Evolutionary conservation across 2,888 invertebrate species (phyloP).

Genomic region (Hanleya hanleyi): DNA sequence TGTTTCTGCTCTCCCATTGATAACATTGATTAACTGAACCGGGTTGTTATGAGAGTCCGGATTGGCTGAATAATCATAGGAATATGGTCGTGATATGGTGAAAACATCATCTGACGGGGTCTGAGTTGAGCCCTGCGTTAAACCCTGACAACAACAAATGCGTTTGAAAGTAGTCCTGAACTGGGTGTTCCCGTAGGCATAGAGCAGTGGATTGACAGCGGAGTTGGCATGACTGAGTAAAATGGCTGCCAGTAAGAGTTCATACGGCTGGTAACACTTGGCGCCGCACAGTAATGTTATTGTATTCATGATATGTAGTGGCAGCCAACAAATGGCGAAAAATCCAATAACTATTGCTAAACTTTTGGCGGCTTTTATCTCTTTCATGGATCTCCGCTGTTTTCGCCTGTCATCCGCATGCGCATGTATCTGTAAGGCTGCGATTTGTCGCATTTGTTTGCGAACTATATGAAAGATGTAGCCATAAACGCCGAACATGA

Average conservation of each 20-base stretch:
- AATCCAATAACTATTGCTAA: conserved; percentile 64
- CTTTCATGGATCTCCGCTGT: conserved; percentile 43
- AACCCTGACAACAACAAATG: conserved; percentile 41
- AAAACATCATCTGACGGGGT: neutral
- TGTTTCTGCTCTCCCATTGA: too few relatives aligned
- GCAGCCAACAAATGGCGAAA: conserved; percentile 69
- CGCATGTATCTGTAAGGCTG: conserved; percentile 40
- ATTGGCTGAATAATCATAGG: too few relatives aligned
- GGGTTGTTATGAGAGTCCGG: too few relatives aligned
- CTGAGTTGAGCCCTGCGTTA: neutral
- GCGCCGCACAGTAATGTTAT: conserved; percentile 47
- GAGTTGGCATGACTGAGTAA: conserved; percentile 70
- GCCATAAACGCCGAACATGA: conserved; percentile 65
- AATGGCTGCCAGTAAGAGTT: conserved; percentile 56
- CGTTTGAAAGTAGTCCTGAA: conserved; percentile 58
- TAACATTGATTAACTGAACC: too few relatives aligned
- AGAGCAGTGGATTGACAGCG: conserved; percentile 68
- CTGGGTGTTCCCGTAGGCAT: conserved; percentile 66
- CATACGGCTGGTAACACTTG: conserved; percentile 39
- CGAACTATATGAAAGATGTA: conserved; percentile 66
- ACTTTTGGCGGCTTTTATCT: conserved; percentile 67
- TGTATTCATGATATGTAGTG: conserved; percentile 65
- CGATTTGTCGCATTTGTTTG: conserved; percentile 57
- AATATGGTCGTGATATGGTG: neutral
- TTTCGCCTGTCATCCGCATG: conserved; percentile 21